phyloP scores from a whole-genome alignment of 30 jellyfish, hydroid and myxozoan species.

The Turritopsis dohrnii region DNA sequence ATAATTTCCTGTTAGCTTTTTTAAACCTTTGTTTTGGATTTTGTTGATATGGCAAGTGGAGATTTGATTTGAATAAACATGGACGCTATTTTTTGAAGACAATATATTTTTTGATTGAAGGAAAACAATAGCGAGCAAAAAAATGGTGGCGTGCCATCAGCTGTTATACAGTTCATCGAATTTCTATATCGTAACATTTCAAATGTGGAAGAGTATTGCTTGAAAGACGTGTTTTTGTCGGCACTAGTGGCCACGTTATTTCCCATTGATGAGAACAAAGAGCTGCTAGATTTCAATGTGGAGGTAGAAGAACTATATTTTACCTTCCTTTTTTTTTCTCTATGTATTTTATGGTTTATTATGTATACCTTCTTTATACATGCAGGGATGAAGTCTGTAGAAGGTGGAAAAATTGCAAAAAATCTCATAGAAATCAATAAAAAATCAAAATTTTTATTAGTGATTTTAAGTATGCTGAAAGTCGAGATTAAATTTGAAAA shows the following conservation, averaged over 20 bases:
- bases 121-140: background rate
- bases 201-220: conserved; percentile 47
- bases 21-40: background rate
- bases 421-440: too few species aligned
- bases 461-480: too few species aligned
- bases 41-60: background rate
- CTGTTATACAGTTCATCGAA: conserved; percentile 60
- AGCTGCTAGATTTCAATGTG: conserved; percentile 3
- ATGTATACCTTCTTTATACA: background rate
- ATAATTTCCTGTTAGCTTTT: background rate
- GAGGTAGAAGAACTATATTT: conserved; percentile 33
- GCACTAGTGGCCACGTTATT: conserved; percentile 70
- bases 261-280: conserved; percentile 71
- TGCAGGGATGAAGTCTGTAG: background rate
- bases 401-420: too few species aligned
- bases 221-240: conserved; percentile 38
- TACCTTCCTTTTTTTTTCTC: background rate
- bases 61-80: background rate
- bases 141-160: conserved; percentile 34
- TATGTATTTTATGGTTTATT: background rate
- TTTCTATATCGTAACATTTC: conserved; percentile 60
- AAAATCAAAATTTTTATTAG: too few species aligned
- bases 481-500: too few species aligned
- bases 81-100: background rate
- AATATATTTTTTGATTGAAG: background rate